phyloP scores from a whole-genome alignment of 2,113 vertebrate species.

The Eclectus roratus region DNA sequence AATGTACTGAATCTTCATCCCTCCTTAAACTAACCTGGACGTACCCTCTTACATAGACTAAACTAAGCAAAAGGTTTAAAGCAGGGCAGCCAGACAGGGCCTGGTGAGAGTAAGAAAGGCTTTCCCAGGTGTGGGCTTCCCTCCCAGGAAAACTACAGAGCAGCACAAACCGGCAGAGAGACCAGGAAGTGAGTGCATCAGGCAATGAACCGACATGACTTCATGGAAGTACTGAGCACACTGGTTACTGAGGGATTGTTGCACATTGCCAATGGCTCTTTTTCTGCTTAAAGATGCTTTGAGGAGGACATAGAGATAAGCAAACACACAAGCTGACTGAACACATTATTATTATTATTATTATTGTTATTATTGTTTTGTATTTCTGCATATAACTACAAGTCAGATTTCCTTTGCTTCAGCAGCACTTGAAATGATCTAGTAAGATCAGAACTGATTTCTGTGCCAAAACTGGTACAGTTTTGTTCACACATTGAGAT shows the following conservation, averaged over 20 bases:
- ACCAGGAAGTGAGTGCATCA: no score
- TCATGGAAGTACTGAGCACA: background rate
- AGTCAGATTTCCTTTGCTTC: background rate
- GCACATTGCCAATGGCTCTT: background rate
- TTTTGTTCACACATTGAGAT: background rate
- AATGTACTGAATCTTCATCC: background rate
- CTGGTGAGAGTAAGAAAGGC: background rate
- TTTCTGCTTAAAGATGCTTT: background rate
- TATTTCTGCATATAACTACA: background rate
- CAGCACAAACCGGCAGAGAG: background rate
- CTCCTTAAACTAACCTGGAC: background rate
- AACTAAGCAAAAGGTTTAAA: background rate
- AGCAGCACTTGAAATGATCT: background rate
- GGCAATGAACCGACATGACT: fast-evolving
- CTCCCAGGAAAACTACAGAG: background rate
- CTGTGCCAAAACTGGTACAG: background rate
- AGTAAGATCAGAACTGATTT: background rate
- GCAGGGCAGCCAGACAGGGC: background rate
- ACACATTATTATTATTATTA: background rate
- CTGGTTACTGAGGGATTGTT: background rate
- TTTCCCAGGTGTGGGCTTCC: background rate
- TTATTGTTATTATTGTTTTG: background rate
- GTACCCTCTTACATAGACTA: background rate
- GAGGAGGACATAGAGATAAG: background rate
- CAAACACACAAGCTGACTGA: background rate